phyloP scores from a whole-genome alignment of 1,140 invertebrate species.

The Plectrocnemia conspersa region DNA sequence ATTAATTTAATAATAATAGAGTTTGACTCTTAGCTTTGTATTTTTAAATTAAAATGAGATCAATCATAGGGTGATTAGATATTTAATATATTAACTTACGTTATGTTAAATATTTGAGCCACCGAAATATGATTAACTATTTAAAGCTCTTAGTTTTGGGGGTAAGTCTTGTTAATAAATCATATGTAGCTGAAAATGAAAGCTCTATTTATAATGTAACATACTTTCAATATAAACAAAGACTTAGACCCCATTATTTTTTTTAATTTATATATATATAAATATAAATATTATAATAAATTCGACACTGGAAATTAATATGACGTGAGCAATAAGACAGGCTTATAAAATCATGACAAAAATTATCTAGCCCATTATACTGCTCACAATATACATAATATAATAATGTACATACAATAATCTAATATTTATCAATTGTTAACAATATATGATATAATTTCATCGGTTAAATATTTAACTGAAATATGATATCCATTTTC shows the following conservation, averaged over 20 bases:
- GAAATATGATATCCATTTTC: no score
- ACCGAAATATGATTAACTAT: slow-evolving; percentile 31
- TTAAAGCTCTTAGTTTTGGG: slow-evolving; percentile 34
- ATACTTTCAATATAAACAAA: background rate
- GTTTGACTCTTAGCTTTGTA: slow-evolving; percentile 3
- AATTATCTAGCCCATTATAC: no score
- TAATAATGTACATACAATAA: no score
- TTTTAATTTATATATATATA: no score
- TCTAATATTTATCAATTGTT: no score
- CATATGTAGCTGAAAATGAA: slow-evolving; percentile 5
- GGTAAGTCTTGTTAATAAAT: slow-evolving; percentile 14
- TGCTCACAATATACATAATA: no score
- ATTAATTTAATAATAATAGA: background rate
- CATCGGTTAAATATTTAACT: no score
- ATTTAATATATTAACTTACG: slow-evolving; percentile 17
- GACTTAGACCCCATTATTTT: slow-evolving; percentile 1
- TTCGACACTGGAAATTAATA: background rate
- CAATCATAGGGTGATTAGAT: slow-evolving; percentile 8
- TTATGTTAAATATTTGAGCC: slow-evolving; percentile 30
- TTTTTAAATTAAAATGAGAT: slow-evolving; percentile 1
- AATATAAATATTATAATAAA: slow-evolving; percentile 11
- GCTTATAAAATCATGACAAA: no score
- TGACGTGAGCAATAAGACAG: no score
- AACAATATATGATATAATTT: no score
- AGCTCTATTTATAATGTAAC: slow-evolving; percentile 11